phyloP scores from a whole-genome alignment of 2,888 invertebrate genomes.

The Diarsia dahlii region DNA sequence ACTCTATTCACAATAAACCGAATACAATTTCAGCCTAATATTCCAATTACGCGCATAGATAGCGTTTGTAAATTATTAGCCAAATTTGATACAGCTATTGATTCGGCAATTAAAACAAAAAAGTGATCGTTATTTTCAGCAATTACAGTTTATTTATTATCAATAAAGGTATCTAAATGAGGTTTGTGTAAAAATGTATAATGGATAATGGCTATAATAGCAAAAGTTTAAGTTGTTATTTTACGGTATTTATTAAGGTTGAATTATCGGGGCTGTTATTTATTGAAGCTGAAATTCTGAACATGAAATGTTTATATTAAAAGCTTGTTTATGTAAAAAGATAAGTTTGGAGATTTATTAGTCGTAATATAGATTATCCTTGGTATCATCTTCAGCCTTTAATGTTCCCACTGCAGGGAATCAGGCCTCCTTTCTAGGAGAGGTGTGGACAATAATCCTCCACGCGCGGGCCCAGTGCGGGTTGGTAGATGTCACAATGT shows the following conservation, averaged over 20 bases:
- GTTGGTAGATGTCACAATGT: no score
- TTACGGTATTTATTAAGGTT: slow-evolving; percentile 30
- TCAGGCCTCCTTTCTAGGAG: no score
- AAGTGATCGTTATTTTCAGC: slow-evolving; percentile 28
- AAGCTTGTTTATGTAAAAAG: neutral
- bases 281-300: slow-evolving; percentile 9
- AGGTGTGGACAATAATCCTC: no score
- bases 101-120: slow-evolving; percentile 44
- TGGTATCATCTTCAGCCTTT: no score
- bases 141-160: slow-evolving; percentile 50
- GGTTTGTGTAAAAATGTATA: slow-evolving; percentile 23
- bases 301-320: neutral
- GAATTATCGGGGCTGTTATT: neutral
- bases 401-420: no score
- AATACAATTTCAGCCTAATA: slow-evolving; percentile 15
- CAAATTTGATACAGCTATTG: slow-evolving; percentile 33
- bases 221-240: slow-evolving; percentile 17
- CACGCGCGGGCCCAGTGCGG: no score
- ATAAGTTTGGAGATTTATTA: neutral
- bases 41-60: slow-evolving; percentile 10
- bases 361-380: no score
- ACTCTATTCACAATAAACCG: slow-evolving; percentile 6
- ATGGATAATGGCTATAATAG: slow-evolving; percentile 20
- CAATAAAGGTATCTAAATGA: slow-evolving; percentile 47
- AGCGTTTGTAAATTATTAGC: slow-evolving; percentile 22